A percentile compares a stretch with the other conserved stretches of the same genome.
Evolutionary conservation across 2,113 vertebrate genomes (phyloP).

Genomic region (Hydropotes inermis): DNA sequence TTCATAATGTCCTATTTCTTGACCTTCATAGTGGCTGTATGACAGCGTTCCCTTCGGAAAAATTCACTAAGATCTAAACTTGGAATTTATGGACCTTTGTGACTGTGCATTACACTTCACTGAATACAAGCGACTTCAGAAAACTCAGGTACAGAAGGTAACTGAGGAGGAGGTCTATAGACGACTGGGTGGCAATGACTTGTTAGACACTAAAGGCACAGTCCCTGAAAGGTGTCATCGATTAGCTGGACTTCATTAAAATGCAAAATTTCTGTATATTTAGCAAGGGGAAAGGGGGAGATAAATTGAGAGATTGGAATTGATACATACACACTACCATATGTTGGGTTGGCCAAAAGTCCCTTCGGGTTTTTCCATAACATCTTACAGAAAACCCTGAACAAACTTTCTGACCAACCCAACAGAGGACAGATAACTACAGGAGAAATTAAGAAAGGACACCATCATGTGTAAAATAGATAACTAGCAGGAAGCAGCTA

Average conservation of each 20-base stretch:
- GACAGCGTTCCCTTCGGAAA: background rate
- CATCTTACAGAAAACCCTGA: background rate
- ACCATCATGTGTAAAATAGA: background rate
- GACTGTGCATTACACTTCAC: background rate
- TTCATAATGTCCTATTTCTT: accelerated
- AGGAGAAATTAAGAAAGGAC: background rate
- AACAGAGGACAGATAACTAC: background rate
- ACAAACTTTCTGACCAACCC: background rate
- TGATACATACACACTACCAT: background rate
- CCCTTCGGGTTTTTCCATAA: background rate
- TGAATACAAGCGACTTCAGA: background rate
- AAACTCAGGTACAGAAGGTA: background rate
- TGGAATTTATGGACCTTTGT: background rate
- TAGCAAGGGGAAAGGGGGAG: background rate
- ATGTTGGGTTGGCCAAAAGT: background rate
- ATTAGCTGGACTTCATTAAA: background rate
- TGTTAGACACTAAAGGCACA: background rate
- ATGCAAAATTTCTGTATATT: background rate
- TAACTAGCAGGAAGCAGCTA: background rate
- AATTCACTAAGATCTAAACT: background rate
- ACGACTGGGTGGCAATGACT: background rate
- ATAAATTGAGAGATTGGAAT: background rate
- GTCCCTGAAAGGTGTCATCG: background rate
- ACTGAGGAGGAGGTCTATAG: background rate
- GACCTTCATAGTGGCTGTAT: background rate